Conservation (phyloP, 2,113 vertebrate species). For the Pomatorhinus ruficollis region DNA sequence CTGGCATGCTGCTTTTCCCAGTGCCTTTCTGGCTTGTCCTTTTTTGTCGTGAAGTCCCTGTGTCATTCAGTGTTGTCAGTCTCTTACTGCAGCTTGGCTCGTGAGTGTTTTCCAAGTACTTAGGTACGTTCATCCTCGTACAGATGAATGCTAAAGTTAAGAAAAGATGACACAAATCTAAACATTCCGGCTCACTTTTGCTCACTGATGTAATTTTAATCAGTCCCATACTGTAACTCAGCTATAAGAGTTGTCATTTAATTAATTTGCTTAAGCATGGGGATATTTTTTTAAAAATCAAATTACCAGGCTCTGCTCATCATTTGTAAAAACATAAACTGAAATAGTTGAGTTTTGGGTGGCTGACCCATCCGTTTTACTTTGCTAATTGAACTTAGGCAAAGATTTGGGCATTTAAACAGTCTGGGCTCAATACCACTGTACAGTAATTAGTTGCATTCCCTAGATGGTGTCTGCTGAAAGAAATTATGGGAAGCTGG, state of each 20-base stretch:
- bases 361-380: not conserved
- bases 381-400: not conserved
- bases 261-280: not conserved
- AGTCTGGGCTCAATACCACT: not conserved
- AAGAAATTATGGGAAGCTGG: not conserved
- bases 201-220: not conserved
- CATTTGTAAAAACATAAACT: not conserved
- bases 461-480: not conserved
- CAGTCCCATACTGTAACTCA: not conserved
- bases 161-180: not conserved
- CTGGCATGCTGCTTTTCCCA: conserved; percentile 74
- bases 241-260: not conserved
- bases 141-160: not conserved
- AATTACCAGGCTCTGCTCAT: not conserved
- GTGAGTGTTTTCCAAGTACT: not conserved
- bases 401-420: not conserved
- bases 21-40: conserved; percentile 35
- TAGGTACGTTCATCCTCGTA: not conserved
- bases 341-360: conserved; percentile 13
- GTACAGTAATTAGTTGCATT: not conserved
- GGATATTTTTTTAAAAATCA: not conserved
- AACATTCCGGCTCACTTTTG: not conserved
- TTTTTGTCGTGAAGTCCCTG: conserved; percentile 32
- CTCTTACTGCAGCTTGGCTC: conserved; percentile 28
- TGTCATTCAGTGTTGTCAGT: conserved; percentile 51